A percentile compares a stretch with the other conserved stretches of the same genome.
These are phyloP conservation scores for Platycercus adscitus DNA, from an alignment of 2,113 vertebrate species.

Conservation along the genomic window DNA sequence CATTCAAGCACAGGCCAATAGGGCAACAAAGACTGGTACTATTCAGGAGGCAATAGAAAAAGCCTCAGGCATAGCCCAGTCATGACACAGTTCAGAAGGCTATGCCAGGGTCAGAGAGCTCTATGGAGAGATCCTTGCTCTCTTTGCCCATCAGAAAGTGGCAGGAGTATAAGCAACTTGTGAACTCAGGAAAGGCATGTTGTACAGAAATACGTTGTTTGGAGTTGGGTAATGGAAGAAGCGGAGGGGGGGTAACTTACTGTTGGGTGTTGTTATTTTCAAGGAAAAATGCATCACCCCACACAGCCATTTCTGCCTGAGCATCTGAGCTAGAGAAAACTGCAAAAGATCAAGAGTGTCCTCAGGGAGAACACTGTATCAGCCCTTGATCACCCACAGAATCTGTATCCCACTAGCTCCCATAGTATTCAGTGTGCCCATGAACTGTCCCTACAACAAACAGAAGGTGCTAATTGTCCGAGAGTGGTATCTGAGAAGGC, in stretches of 20 bases:
- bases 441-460: background rate
- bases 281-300: background rate
- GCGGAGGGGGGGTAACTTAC: rapidly evolving
- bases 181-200: background rate
- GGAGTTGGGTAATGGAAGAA: background rate
- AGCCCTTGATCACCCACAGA: background rate
- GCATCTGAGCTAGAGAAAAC: background rate
- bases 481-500: background rate
- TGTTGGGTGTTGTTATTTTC: background rate
- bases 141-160: background rate
- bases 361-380: background rate
- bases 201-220: background rate
- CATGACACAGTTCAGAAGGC: slow-evolving; percentile 6
- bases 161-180: background rate
- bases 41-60: slow-evolving; percentile 41
- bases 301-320: background rate
- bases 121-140: background rate
- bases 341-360: background rate
- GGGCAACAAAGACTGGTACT: slow-evolving; percentile 49
- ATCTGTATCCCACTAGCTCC: background rate
- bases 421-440: too few species aligned
- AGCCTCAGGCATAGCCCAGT: slow-evolving; percentile 17
- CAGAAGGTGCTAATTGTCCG: background rate
- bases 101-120: slow-evolving; percentile 24
- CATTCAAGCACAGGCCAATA: slow-evolving; percentile 34